phyloP scores from a whole-genome alignment of 1,140 invertebrate species.

The Sinella curviseta region DNA sequence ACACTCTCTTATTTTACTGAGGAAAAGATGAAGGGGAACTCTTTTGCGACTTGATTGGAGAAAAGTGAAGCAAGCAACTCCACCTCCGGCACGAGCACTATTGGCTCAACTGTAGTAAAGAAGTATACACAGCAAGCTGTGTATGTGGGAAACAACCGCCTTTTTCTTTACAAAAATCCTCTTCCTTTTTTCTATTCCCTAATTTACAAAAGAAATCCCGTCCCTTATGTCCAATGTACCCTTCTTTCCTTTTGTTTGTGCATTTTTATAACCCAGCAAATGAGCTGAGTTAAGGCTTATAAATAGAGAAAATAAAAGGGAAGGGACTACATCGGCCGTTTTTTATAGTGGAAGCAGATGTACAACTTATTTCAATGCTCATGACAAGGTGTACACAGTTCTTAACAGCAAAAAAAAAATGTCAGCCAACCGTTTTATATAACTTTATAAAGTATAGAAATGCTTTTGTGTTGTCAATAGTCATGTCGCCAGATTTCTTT shows the following conservation, averaged over 20 bases:
- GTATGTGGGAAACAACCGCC: constrained; percentile 24
- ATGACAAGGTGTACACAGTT: no score
- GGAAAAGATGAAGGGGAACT: constrained; percentile 22
- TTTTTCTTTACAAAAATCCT: constrained; percentile 31
- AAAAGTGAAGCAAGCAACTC: constrained; percentile 46
- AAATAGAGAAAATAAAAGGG: no score
- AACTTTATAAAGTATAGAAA: no score
- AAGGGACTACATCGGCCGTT: no score
- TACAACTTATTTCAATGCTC: no score
- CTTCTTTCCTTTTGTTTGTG: neutral
- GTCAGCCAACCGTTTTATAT: no score
- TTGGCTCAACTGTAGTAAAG: constrained; percentile 31
- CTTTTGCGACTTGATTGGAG: constrained; percentile 42
- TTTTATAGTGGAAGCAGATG: no score
- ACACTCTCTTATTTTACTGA: neutral
- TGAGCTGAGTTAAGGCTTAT: no score
- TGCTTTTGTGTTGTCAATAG: no score
- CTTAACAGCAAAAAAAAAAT: no score
- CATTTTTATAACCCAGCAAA: no score
- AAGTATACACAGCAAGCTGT: constrained; percentile 27
- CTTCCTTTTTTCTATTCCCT: constrained; percentile 17
- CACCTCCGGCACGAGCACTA: constrained; percentile 38
- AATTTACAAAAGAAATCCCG: constrained; percentile 8
- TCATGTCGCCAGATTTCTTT: no score
- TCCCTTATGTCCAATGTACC: neutral